Percentiles rank a stretch among this genome's conserved stretches.
These are phyloP conservation scores for Peromyscus eremicus DNA, from an alignment of 2,797 vertebrate species.

Conservation along the genomic window DNA sequence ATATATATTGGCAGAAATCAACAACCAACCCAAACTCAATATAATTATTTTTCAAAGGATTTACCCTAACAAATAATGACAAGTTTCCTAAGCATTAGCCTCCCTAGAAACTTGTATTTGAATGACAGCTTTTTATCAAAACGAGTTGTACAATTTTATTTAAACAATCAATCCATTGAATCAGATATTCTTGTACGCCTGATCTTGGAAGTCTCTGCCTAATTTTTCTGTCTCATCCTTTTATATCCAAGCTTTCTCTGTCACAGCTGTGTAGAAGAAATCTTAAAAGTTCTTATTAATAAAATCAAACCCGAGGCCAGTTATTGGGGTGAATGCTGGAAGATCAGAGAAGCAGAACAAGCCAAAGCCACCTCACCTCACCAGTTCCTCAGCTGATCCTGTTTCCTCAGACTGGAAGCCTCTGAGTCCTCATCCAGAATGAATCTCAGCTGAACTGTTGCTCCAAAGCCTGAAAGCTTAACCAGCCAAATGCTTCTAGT, in stretches of 20 bases:
- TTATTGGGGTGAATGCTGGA: too few species aligned
- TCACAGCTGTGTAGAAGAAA: too few species aligned
- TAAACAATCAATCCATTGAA: constrained; percentile 1
- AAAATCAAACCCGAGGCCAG: too few species aligned
- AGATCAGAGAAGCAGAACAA: too few species aligned
- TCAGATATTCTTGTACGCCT: neutral
- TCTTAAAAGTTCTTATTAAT: too few species aligned
- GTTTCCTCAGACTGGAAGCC: too few species aligned
- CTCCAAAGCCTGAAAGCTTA: too few species aligned
- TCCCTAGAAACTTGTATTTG: neutral
- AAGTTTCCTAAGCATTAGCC: neutral
- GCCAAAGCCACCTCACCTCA: too few species aligned
- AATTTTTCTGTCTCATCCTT: neutral
- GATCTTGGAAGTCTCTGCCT: neutral
- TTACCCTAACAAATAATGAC: neutral
- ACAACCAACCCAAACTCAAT: neutral
- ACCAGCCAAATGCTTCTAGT: too few species aligned
- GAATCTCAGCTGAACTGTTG: too few species aligned
- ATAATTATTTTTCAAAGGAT: neutral
- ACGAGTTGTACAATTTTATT: neutral
- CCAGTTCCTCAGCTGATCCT: too few species aligned
- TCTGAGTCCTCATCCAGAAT: too few species aligned
- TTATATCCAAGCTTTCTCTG: neutral
- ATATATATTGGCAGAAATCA: constrained; percentile 29
- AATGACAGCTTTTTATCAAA: neutral